Base-by-base conservation (phyloP, 2,888 invertebrate species). In the Linyphia triangularis region DNA sequence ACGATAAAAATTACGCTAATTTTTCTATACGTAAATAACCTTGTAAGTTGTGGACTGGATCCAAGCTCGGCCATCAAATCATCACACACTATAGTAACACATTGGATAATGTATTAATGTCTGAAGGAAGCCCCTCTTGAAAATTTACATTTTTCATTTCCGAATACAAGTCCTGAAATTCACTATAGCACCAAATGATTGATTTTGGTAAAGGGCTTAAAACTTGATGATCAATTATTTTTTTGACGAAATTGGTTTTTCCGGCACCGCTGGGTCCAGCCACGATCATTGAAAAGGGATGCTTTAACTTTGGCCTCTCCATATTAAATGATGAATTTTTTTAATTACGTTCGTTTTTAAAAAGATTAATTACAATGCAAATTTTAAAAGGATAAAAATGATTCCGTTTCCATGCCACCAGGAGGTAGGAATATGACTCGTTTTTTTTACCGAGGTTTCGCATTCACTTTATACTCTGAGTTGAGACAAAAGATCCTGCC, bases 1-100 rank as follows among this genome's bases (percentile, higher is more conserved):
- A 57, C 24, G 1, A 81, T 28, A 59, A 89, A 89, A 37, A 89
- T 65, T 10, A 89, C 61, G 37, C 67, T 67, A 19, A 81, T 24
- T 59, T 81, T 69, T 2, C 43, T 1, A 70, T 89, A 81, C 2
- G 85, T 89, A 63, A 89, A 89, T 7, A 85, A 10, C 22, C 59
- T 73, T 19, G 72, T 43, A 13, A 88, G 37, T 57, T 59, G 33
- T 59, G 67, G 22, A 7, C 70, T 30, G n/a, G 77, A 51, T 5
- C 28, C 40, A 30, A 83, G 26, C 40, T 88, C 83, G 7, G 16
- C 1, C 63, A 88, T 69, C 72, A 83, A 30, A 70, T 88, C 88
- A 77, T 88, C 88, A 19, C 77, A 40, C 2, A 88, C 16, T 2
- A n/a, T n/a, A 77, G 22, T 16, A 69, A 30, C 16, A 19, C 2